Evolutionary conservation across 2,113 vertebrate genomes (phyloP).

Genomic region (Garra rufa): DNA sequence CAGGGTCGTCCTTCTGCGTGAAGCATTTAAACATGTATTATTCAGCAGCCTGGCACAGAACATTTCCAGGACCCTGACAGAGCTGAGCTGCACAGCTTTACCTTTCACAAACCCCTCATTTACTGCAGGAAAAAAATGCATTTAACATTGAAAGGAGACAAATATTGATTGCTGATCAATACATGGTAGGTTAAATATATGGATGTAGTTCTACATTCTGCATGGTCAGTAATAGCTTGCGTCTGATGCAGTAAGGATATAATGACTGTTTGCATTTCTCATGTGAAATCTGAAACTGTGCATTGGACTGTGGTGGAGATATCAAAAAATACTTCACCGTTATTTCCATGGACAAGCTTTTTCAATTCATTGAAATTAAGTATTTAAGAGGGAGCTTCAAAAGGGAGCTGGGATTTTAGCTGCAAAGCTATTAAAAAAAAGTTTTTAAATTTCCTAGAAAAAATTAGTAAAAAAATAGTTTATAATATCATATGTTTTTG

Average conservation of each 20-base stretch:
- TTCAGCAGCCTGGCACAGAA: slow-evolving; percentile 37
- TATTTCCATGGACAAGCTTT: slow-evolving; percentile 6
- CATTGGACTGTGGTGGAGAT: neutral
- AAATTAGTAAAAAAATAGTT: neutral
- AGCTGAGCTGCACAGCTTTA: neutral
- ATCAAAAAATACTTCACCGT: neutral
- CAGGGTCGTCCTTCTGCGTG: slow-evolving; percentile 29
- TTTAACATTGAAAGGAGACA: slow-evolving; percentile 11
- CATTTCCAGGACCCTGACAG: slow-evolving; percentile 32
- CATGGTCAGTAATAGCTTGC: neutral
- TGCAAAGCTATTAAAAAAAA: neutral
- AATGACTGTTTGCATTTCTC: slow-evolving; percentile 1
- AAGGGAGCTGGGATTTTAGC: neutral
- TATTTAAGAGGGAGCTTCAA: neutral
- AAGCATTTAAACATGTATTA: slow-evolving; percentile 43
- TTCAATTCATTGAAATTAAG: slow-evolving; percentile 11
- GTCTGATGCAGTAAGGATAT: neutral
- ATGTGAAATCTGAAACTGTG: neutral
- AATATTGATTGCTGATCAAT: slow-evolving; percentile 2
- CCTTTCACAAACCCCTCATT: slow-evolving; percentile 25
- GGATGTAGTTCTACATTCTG: neutral
- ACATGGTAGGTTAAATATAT: neutral
- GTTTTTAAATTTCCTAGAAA: neutral
- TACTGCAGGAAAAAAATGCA: neutral
- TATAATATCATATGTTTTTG: neutral